Base-by-base conservation (phyloP, 2,113 vertebrate species). In the Erythrolamprus reginae region DNA sequence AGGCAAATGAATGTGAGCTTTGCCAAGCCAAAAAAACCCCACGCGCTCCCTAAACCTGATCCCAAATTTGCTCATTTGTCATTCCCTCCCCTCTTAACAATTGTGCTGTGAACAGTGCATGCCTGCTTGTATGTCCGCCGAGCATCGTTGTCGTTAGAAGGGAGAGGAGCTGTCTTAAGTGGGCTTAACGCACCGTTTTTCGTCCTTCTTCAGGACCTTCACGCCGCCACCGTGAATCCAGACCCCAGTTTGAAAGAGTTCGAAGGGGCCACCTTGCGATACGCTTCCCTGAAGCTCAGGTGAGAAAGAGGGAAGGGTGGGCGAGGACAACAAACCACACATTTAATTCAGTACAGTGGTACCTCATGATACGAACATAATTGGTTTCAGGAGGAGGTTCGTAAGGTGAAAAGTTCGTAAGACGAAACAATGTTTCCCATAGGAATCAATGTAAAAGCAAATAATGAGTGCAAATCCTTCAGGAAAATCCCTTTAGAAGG, bases 241-340 rank as follows among this genome's bases (percentile, higher is more conserved):
- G 99, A 99, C 90, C 98, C 98, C 90, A 99, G 98, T 94, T 97
- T 99, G 86, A 99, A 99, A 95, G 98, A 98, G 48, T 99, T 99
- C 94, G 98, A 99, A 96, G 98, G 98, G 92, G 98, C 98, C 2
- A 99, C 98, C 0, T 96, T 99, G 13, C 98, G 98, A 91, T 99
- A 99, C 85, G 98, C 98, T 38, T 99, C 98, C 90, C 95, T 99
- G 93, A 99, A 99, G 90, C 98, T 99, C 94, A 98, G 99, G 98
- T 98, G 98, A 94, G 90, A 1, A n/a, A 0, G 47, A 0, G 33
- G 3, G 17, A 7, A 42, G 3, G 70, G 3, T 4, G 13, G 15
- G 3, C 15, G 17, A 52, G 56, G 56, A 24, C 9, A 1, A 58
- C 52, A 53, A 5, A 5, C 17, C 52, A 21, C 4, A 17, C 52